phyloP scores from a whole-genome alignment of 2,888 invertebrate species.

The Drosophila mercatorum region DNA sequence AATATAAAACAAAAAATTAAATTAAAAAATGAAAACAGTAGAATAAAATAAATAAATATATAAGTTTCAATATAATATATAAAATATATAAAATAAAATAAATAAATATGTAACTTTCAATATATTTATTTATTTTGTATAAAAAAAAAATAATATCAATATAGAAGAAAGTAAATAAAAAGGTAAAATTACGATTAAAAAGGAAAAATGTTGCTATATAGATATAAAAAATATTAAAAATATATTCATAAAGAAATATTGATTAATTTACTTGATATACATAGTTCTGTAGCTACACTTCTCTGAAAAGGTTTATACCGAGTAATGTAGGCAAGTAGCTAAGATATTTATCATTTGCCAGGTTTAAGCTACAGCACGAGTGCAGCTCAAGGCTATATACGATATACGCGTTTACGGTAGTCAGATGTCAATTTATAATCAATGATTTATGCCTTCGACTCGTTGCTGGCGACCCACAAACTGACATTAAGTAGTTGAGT shows the following conservation, averaged over 20 bases:
- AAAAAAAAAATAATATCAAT: too few species aligned
- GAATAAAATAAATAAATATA: too few species aligned
- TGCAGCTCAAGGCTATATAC: constrained; percentile 7
- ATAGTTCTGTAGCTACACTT: background rate
- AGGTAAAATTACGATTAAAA: too few species aligned
- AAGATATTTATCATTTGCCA: background rate
- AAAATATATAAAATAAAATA: background rate
- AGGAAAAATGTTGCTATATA: too few species aligned
- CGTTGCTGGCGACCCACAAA: constrained; percentile 40
- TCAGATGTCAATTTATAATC: constrained; percentile 19
- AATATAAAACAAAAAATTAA: too few species aligned
- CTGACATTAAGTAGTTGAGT: constrained; percentile 49
- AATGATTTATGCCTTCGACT: constrained; percentile 45
- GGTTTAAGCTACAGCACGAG: background rate
- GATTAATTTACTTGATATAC: background rate
- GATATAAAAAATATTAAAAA: too few species aligned
- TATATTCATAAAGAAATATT: background rate
- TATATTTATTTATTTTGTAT: too few species aligned
- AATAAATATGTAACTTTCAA: too few species aligned
- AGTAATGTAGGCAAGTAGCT: background rate
- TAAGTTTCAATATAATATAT: background rate
- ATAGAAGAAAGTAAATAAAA: too few species aligned
- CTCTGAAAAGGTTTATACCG: background rate
- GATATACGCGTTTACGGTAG: background rate
- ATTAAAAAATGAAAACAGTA: too few species aligned